Evolutionary conservation across 2,888 invertebrate genomes (phyloP).

Genomic region (Branchipolynoe longqiensis): DNA sequence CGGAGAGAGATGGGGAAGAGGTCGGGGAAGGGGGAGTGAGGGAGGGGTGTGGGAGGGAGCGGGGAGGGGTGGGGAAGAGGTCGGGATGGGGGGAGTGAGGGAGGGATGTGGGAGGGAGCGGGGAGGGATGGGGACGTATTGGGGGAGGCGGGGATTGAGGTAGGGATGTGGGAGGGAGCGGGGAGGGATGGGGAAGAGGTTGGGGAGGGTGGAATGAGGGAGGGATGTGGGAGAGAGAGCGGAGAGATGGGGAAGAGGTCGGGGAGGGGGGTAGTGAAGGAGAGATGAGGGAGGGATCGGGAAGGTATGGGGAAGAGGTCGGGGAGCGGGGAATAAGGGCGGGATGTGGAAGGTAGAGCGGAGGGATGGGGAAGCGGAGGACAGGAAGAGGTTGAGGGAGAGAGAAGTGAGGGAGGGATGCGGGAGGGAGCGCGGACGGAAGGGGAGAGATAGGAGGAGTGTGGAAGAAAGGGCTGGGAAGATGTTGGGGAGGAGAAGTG

Average conservation of each 20-base stretch:
- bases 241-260: not conserved
- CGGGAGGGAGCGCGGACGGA: not conserved
- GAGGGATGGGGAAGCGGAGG: not conserved
- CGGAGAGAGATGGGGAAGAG: not conserved
- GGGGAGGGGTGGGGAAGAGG: not conserved
- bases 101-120: not conserved
- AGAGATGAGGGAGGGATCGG: not conserved
- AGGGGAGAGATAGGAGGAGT: slow-evolving; percentile 4
- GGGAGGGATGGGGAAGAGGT: not conserved
- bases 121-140: not conserved
- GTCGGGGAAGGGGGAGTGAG: not conserved
- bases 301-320: too few species aligned
- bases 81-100: not conserved
- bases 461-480: not conserved
- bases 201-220: not conserved
- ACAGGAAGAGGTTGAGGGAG: slow-evolving; percentile 32
- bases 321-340: not conserved
- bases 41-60: not conserved
- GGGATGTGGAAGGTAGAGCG: not conserved
- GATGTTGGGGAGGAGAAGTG: too few species aligned
- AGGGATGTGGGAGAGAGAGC: not conserved
- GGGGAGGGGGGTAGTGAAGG: not conserved
- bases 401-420: not conserved
- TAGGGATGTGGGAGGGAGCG: not conserved
- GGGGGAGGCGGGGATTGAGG: not conserved